Evolutionary conservation across 2,888 invertebrate genomes (phyloP), one percentile per base, ranked within the genome.

Genomic region (Resseliella maxima): DNA sequence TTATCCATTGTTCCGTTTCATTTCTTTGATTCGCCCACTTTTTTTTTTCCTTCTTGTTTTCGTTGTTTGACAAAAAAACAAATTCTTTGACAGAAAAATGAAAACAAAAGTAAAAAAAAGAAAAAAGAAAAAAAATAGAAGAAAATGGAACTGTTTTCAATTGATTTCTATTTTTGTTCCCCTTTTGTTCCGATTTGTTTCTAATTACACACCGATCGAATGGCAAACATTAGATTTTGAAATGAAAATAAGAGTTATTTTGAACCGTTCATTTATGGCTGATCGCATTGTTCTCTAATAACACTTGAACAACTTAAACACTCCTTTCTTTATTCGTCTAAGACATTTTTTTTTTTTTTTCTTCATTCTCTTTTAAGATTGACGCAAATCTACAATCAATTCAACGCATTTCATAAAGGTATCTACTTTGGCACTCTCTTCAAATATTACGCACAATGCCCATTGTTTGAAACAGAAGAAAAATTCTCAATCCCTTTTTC

Each of bases 171-270:
- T 50, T 50, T 50, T 50, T 50, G 8, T 50, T 50, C 2, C 18
- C 15, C 12, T 15, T 72, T 72, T 72, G 72, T 72, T 72, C 72
- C 31, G 72, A 72, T 72, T 31, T 72, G 72, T 72, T 72, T 72
- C 72, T 72, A 72, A 72, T 72, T 72, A 72, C 72, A 72, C 31
- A 72, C 31, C 31, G 35, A 72, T 72, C 31, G 72, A 72, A 72
- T 72, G 72, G 72, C 72, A 72, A 72, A 72, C 31, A 72, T 72
- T 72, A 27, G 72, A 27, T 59, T 72, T 72, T 72, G 72, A 72
- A 72, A 72, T 15, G 72, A 72, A 72, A 72, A 72, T 31, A 72
- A 72, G 72, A 72, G 72, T 72, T 72, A 72, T 72, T 72, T 24
- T n/a, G 27, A 24, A 24, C 12, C 59, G 59, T 59, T 59, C 59